phyloP scores from a whole-genome alignment of 2,888 invertebrate species.

The Ennomos erosarius region DNA sequence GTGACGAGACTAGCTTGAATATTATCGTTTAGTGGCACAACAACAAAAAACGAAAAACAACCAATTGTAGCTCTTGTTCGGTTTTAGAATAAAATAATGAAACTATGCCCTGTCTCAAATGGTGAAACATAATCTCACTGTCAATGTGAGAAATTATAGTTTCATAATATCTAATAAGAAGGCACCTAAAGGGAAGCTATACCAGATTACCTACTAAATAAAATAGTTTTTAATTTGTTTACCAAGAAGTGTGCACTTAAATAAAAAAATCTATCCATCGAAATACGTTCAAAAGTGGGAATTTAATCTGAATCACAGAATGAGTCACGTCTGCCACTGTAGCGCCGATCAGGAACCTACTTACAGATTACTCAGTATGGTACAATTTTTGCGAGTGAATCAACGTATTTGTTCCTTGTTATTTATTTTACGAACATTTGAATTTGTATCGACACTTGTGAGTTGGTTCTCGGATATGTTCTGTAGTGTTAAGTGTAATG shows the following conservation, averaged over 20 bases:
- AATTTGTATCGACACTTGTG: too few relatives aligned
- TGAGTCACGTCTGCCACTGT: constrained; percentile 32
- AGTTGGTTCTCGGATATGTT: too few relatives aligned
- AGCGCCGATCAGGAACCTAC: constrained; percentile 27
- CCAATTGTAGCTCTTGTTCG: too few relatives aligned
- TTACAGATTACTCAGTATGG: constrained; percentile 27
- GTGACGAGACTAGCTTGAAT: not conserved
- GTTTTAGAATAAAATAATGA: too few relatives aligned
- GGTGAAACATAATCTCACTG: too few relatives aligned
- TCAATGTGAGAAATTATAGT: too few relatives aligned
- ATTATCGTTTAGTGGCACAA: not conserved
- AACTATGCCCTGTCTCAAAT: too few relatives aligned
- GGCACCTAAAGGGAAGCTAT: too few relatives aligned
- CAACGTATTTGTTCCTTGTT: constrained; percentile 21
- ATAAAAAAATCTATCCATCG: constrained; percentile 4
- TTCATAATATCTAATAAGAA: too few relatives aligned
- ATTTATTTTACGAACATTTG: constrained; percentile 1
- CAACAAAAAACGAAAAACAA: not conserved
- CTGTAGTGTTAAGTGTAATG: too few relatives aligned
- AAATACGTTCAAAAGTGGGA: constrained; percentile 15
- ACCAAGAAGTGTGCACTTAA: constrained; percentile 3
- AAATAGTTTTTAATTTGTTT: not conserved
- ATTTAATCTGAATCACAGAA: constrained; percentile 31
- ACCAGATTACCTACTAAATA: too few relatives aligned
- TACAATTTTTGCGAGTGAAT: constrained; percentile 22